Conservation (phyloP, 2,888 invertebrate species). For the Protonemura montana region DNA sequence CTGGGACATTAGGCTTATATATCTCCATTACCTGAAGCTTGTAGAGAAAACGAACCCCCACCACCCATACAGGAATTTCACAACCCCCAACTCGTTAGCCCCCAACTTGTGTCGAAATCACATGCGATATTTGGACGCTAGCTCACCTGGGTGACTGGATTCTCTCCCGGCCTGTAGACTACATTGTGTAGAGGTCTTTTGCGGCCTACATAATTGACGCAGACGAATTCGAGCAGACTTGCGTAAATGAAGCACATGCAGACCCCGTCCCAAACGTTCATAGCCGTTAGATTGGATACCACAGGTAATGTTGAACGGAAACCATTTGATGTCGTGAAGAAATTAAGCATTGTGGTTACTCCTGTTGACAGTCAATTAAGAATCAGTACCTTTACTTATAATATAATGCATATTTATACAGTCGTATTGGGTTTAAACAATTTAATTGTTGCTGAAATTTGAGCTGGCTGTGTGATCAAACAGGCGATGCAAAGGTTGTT, state of each 20-base stretch:
- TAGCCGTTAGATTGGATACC: slow-evolving; percentile 91
- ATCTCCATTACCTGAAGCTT: too few relatives aligned
- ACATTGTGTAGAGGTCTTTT: slow-evolving; percentile 89
- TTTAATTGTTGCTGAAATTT: too few relatives aligned
- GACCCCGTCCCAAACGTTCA: slow-evolving; percentile 97
- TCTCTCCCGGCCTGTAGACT: slow-evolving; percentile 88
- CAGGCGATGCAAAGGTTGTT: too few relatives aligned
- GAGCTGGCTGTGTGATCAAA: too few relatives aligned
- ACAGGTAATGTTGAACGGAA: slow-evolving; percentile 92
- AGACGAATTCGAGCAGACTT: slow-evolving; percentile 90
- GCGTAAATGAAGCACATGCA: slow-evolving; percentile 98
- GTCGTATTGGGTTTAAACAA: too few relatives aligned
- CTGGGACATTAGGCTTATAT: too few relatives aligned
- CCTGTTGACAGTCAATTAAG: slow-evolving; percentile 65
- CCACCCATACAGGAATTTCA: too few relatives aligned
- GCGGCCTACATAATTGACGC: slow-evolving; percentile 93
- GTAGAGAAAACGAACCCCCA: too few relatives aligned
- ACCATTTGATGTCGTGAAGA: slow-evolving; percentile 94
- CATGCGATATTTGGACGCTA: neutral
- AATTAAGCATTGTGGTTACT: slow-evolving; percentile 97
- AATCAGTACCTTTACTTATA: neutral
- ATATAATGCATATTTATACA: too few relatives aligned
- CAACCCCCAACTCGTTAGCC: neutral
- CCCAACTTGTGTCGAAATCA: neutral
- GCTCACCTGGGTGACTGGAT: slow-evolving; percentile 86